Evolutionary conservation across 2,113 vertebrate species (phyloP).

Genomic region (Saguinus imperator): DNA sequence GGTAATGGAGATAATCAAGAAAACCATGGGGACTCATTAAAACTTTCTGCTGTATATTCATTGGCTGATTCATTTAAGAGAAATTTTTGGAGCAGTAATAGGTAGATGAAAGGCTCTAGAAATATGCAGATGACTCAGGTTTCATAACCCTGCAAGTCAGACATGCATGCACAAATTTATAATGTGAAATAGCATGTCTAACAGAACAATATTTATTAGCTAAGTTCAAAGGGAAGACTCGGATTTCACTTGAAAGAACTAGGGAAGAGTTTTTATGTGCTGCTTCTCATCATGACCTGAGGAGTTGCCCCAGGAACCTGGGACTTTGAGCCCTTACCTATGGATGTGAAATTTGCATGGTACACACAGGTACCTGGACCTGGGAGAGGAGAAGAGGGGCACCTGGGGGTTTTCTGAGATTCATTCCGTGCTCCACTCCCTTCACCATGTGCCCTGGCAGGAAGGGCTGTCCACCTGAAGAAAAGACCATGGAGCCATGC

Average conservation of each 20-base stretch:
- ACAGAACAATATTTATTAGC: not conserved
- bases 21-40: not conserved
- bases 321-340: not conserved
- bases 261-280: not conserved
- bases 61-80: not conserved
- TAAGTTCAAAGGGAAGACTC: not conserved
- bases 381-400: not conserved
- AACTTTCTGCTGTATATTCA: not conserved
- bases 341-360: not conserved
- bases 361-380: not conserved
- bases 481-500: not conserved
- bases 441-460: not conserved
- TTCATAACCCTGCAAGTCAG: not conserved
- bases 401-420: not conserved
- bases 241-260: not conserved
- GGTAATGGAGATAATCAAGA: not conserved
- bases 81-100: not conserved
- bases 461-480: not conserved
- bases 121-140: not conserved
- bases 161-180: not conserved
- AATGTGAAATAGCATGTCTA: not conserved
- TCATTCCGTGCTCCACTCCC: too few species aligned
- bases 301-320: not conserved
- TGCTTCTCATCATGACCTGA: not conserved
- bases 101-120: slow-evolving; percentile 9